Base-by-base conservation (phyloP, 2,113 vertebrate genomes). In the western clawed frog (Xenopus tropicalis) region DNA sequence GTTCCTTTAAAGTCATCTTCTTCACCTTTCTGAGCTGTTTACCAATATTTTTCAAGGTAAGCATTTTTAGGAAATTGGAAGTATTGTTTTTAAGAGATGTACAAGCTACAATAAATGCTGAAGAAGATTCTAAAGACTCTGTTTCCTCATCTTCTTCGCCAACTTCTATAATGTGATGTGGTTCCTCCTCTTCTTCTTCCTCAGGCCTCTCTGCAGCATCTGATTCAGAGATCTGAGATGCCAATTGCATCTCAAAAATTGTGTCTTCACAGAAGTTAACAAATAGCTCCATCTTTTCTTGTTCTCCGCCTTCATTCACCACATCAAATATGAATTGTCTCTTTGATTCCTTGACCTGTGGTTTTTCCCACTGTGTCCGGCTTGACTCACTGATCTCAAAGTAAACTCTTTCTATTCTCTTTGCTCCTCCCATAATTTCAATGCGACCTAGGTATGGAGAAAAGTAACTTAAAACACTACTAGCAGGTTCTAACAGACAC, bases 261-360 rank as follows among this genome's bases (percentile, higher is more conserved):
- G 97, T 99, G 78, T 99, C 97, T 82, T 99, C 97, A 23, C 97
- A 99, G 84, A 99, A 99, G 82, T 96, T 99, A n/a, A 99, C 97
- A 63, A 99, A 99, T 10, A 99, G 89, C 56, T 99, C 97, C 97
- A 99, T 99, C 87, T 99, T 99, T 80, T 99, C 97, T n/a, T 96
- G 96, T 78, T 99, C 97, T 11, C 96, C 97, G 0, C 97, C 96
- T 83, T 99, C 95, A 21, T 99, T 99, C 77, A 99, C 97, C 11
- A 99, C 97, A 23, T 98, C 97, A n/a, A 99, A 99, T 82, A 99
- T 98, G 77, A 99, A 99, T 80, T 99, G 97, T 14, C 96, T 86
- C 83, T 99, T 99, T 0, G 97, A 99, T 86, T 98, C 97, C 67
- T 98, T 98, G 76, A 99, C 96, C 80, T 99, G 97, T 14, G 97